Evolutionary conservation across 2,888 invertebrate species (phyloP), one percentile per base, ranked within the genome.

Genomic region (Scaptomyza flava): DNA sequence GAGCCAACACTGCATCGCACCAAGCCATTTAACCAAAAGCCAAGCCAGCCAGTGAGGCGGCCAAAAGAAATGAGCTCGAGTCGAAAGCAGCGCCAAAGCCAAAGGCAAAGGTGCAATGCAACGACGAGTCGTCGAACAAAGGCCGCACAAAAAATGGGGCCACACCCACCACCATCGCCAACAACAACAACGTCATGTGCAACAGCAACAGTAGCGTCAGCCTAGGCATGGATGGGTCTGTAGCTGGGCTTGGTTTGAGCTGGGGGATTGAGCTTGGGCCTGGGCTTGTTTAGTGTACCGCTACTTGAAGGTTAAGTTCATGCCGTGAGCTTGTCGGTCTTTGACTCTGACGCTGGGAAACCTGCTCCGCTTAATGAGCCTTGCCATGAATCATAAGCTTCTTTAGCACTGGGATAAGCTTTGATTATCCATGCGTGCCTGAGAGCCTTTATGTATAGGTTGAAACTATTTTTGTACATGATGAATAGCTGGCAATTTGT

Each of bases 11-110:
- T 80, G 76, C 84, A 75, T 74, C 79, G 78, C 79, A 69, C 81
- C 79, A 80, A 81, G 87, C 73, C 88, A 83, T 90, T 90, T 89
- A 90, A 90, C 89, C 89, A 76, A 87, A 74, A 76, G 43, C 68
- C 36, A 23, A 14, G 27, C 23, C 72, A 61, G 43, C 53, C 57
- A 34, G 53, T 20, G 48, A 68, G 69, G 69, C 74, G 68, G 56
- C 73, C 65, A 51, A 67, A 68, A 60, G 63, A 72, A 68, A 70
- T 73, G 85, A 73, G 81, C 71, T 68, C 52, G 68, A 62, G 70
- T 61, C 77, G 79, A 89, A 82, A 83, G 79, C 77, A 75, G 72
- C 66, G 66, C 57, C 66, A 69, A 57, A 48, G 48, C 61, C 60
- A 63, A 62, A 53, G 53, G 66, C 68, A 59, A 73, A 68, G 66